Evolutionary conservation across 2,113 vertebrate species (phyloP).

Genomic region (Cyanoramphus novaezelandiae): DNA sequence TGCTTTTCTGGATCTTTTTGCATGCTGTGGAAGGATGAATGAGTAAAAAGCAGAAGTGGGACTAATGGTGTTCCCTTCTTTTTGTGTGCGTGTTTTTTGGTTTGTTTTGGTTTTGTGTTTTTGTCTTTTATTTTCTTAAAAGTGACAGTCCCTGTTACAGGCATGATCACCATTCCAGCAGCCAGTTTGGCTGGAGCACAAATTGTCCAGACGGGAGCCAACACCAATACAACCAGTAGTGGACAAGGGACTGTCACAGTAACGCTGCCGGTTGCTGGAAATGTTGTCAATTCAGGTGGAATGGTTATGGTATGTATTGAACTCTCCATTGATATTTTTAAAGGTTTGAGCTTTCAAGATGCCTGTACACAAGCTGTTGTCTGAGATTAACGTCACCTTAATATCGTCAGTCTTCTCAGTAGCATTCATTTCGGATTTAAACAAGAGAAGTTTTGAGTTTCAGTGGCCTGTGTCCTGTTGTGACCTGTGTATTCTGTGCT

Average conservation of each 20-base stretch:
- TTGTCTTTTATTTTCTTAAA: constrained; percentile 78
- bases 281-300: constrained; percentile 96
- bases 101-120: neutral
- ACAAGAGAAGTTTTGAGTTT: neutral
- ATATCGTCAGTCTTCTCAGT: neutral
- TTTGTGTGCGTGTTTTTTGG: constrained; percentile 74
- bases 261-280: constrained; percentile 94
- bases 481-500: neutral
- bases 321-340: neutral
- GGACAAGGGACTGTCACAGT: constrained; percentile 97
- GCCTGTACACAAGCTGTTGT: neutral
- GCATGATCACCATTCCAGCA: constrained; percentile 99
- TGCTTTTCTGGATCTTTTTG: neutral
- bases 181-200: constrained; percentile 95
- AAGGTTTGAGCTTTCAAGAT: neutral
- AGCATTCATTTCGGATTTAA: neutral
- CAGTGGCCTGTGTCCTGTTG: neutral
- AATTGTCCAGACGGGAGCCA: constrained; percentile 93
- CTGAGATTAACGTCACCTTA: neutral
- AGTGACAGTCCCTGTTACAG: constrained; percentile 87
- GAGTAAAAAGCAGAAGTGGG: constrained; percentile 66
- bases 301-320: constrained; percentile 96
- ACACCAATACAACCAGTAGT: constrained; percentile 94
- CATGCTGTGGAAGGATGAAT: constrained; percentile 24
- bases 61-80: constrained; percentile 79